Evolutionary conservation across 2,113 vertebrate genomes (phyloP).

Genomic region (Oryzias curvinotus): DNA sequence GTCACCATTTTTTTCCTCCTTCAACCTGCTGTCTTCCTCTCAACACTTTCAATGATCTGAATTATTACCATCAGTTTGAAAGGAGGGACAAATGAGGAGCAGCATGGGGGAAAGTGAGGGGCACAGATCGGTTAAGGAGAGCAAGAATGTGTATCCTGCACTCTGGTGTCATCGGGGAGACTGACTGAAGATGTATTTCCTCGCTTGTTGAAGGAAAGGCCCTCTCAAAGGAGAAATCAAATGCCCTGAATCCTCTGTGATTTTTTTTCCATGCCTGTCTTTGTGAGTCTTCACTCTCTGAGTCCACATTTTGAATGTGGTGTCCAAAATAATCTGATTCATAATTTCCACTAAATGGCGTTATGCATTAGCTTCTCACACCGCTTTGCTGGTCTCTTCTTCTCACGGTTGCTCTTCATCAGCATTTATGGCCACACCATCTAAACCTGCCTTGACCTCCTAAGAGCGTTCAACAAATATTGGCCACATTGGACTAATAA

Average conservation of each 20-base stretch:
- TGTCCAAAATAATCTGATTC: constrained; percentile 59
- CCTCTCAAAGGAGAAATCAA: constrained; percentile 68
- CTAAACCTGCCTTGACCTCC: constrained; percentile 25
- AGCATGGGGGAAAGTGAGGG: constrained; percentile 35
- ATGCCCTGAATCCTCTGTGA: constrained; percentile 67
- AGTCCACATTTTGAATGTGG: constrained; percentile 24
- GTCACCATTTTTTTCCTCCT: constrained; percentile 11
- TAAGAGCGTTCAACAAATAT: constrained; percentile 14
- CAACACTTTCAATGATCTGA: constrained; percentile 58
- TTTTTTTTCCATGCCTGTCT: constrained; percentile 64
- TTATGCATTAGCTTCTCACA: constrained; percentile 42
- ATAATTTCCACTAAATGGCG: constrained; percentile 54
- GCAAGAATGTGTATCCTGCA: constrained; percentile 52
- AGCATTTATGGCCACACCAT: constrained; percentile 32
- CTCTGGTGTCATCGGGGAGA: constrained; percentile 59
- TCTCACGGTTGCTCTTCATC: constrained; percentile 44
- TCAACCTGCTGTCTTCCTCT: constrained; percentile 31
- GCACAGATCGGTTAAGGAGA: constrained; percentile 20
- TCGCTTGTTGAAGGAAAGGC: constrained; percentile 62
- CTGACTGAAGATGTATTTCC: constrained; percentile 67
- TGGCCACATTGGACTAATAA: constrained; percentile 25
- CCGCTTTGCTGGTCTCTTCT: constrained; percentile 42
- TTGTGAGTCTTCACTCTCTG: constrained; percentile 7
- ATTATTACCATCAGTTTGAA: constrained; percentile 61
- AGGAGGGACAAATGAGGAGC: constrained; percentile 29